Conservation (phyloP, 2,113 vertebrate genomes). For the Nyctereutes procyonoides region DNA sequence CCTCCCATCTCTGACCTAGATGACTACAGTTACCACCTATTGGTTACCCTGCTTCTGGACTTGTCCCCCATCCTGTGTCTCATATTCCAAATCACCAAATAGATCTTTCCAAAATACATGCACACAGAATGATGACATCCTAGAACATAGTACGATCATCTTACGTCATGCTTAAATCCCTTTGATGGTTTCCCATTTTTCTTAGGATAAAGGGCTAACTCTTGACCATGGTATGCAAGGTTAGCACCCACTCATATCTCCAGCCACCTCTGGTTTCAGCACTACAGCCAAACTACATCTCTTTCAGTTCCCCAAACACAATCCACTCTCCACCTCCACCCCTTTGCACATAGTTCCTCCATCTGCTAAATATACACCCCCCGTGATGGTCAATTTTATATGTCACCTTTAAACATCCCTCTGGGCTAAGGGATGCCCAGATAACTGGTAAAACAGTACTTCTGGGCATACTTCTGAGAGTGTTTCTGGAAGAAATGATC, state of each 20-base stretch:
- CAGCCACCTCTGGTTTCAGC: neutral
- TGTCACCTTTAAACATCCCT: neutral
- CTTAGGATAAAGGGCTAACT: neutral
- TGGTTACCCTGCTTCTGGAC: neutral
- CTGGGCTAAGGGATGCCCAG: neutral
- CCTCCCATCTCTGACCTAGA: neutral
- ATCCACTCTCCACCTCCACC: neutral
- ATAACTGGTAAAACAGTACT: neutral
- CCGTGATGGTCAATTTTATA: neutral
- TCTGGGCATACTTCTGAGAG: neutral
- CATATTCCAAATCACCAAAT: neutral
- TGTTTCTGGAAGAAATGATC: neutral
- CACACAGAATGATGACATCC: neutral
- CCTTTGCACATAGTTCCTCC: neutral
- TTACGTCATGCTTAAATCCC: neutral
- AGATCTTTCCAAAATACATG: neutral
- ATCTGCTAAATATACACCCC: neutral
- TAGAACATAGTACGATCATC: neutral
- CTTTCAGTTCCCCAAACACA: neutral
- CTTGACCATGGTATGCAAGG: neutral
- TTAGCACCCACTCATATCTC: neutral
- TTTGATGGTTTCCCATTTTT: neutral
- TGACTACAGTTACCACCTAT: neutral
- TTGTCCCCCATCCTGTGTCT: neutral
- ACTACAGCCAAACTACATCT: neutral